A percentile compares a stretch with the other conserved stretches of the same genome.
Evolutionary conservation across 1,140 invertebrate genomes (phyloP).

Genomic region (Cotesia vestalis): DNA sequence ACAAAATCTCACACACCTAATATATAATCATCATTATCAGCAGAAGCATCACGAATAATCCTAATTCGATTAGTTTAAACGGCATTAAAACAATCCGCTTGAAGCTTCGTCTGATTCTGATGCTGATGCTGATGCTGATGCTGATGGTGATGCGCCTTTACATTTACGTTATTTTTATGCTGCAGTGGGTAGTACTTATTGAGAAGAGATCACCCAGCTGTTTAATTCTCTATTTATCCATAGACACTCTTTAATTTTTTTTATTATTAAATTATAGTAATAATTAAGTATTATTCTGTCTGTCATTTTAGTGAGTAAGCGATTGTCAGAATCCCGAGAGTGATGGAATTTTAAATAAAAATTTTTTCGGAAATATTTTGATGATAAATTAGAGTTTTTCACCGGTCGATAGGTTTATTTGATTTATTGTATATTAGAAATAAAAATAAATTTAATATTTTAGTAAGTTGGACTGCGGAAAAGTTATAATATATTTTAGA

Average conservation of each 20-base stretch:
- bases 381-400: too few species aligned
- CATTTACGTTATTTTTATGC: not conserved
- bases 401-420: not conserved
- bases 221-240: too few species aligned
- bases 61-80: constrained; percentile 67
- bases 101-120: constrained; percentile 21
- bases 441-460: not conserved
- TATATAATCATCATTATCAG: constrained; percentile 39
- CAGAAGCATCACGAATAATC: constrained; percentile 61
- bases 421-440: not conserved
- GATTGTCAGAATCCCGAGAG: too few species aligned
- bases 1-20: constrained; percentile 17
- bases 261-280: too few species aligned
- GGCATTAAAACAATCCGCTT: constrained; percentile 67
- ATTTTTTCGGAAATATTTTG: too few species aligned
- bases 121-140: too few species aligned
- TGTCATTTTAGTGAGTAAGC: too few species aligned
- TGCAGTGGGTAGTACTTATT: too few species aligned
- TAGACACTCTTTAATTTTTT: too few species aligned
- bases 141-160: not conserved
- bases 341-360: too few species aligned
- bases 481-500: not conserved
- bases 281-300: too few species aligned
- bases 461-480: not conserved
- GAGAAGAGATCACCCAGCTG: too few species aligned